A percentile compares a stretch with the other conserved stretches of the same genome.
These are phyloP conservation scores for Synanceia verrucosa DNA, from an alignment of 2,797 vertebrate species.

Conservation along the genomic window DNA sequence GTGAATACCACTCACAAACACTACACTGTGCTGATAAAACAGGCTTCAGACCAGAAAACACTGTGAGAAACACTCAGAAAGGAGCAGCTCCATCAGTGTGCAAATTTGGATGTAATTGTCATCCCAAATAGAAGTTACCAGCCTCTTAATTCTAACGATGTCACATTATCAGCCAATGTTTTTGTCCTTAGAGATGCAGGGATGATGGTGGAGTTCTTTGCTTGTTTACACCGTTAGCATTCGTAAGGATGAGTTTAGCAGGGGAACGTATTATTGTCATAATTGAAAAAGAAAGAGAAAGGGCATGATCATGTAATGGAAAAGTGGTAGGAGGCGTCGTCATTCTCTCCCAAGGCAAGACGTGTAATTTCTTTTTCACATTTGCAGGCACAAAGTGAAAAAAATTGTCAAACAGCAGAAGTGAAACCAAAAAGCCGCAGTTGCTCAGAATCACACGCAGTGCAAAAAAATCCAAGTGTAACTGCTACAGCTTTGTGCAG, in stretches of 20 bases:
- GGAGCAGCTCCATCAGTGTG: neutral
- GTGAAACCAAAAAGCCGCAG: conserved; percentile 28
- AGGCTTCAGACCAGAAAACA: neutral
- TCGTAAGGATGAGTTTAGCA: conserved; percentile 17
- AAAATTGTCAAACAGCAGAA: conserved; percentile 51
- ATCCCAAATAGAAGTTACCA: neutral
- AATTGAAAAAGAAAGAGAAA: conserved; percentile 44
- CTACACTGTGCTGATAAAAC: neutral
- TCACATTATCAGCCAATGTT: neutral
- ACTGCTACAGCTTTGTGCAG: conserved; percentile 22
- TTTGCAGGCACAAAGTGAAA: conserved; percentile 50
- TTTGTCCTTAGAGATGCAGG: neutral
- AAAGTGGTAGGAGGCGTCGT: conserved; percentile 43
- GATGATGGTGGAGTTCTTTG: neutral
- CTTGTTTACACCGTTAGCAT: conserved; percentile 22
- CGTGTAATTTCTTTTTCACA: conserved; percentile 57
- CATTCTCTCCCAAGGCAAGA: conserved; percentile 36
- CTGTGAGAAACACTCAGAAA: neutral
- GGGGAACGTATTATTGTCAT: conserved; percentile 25
- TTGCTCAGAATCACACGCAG: conserved; percentile 19
- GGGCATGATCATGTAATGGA: conserved; percentile 39
- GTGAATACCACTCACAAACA: neutral
- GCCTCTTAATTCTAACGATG: neutral
- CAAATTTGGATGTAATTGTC: conserved; percentile 1
- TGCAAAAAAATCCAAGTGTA: conserved; percentile 34